phyloP scores from a whole-genome alignment of 2,888 invertebrate species.

The Alviniconcha strummeri region DNA sequence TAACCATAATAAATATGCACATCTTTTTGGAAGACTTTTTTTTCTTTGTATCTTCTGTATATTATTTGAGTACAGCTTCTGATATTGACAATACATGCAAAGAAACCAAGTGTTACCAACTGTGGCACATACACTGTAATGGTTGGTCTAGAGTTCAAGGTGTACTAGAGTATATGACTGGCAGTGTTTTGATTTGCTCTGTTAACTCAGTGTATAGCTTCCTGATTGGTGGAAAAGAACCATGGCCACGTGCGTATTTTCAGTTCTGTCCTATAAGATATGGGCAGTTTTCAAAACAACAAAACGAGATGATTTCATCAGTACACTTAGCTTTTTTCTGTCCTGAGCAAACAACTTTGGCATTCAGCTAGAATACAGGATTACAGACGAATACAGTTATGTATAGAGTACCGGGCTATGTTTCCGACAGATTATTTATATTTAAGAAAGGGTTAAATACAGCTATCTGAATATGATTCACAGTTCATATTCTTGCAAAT shows the following conservation, averaged over 20 bases:
- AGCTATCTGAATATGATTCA: slow-evolving; percentile 5
- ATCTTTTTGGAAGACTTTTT: slow-evolving; percentile 27
- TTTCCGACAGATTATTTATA: not conserved
- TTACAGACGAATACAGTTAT: slow-evolving; percentile 3
- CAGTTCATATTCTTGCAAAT: not conserved
- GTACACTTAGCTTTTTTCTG: slow-evolving; percentile 10
- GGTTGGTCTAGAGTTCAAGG: not conserved
- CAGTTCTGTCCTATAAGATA: slow-evolving; percentile 8
- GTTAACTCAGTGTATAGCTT: not conserved
- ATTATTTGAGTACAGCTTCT: no score
- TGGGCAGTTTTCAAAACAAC: not conserved
- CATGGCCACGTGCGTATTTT: slow-evolving; percentile 9
- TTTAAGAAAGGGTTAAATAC: slow-evolving; percentile 9
- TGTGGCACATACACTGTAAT: no score
- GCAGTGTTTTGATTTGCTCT: slow-evolving; percentile 28
- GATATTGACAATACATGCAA: no score
- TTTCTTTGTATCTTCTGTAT: no score
- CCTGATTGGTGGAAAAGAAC: slow-evolving; percentile 16
- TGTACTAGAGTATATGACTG: slow-evolving; percentile 13
- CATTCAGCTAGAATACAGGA: slow-evolving; percentile 23
- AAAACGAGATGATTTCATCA: slow-evolving; percentile 1
- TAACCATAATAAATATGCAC: not conserved
- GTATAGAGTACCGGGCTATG: not conserved
- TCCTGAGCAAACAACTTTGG: slow-evolving; percentile 34
- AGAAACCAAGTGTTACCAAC: no score